Evolutionary conservation across 2,797 vertebrate genomes (phyloP).

Genomic region (Phoxinus dragarum): DNA sequence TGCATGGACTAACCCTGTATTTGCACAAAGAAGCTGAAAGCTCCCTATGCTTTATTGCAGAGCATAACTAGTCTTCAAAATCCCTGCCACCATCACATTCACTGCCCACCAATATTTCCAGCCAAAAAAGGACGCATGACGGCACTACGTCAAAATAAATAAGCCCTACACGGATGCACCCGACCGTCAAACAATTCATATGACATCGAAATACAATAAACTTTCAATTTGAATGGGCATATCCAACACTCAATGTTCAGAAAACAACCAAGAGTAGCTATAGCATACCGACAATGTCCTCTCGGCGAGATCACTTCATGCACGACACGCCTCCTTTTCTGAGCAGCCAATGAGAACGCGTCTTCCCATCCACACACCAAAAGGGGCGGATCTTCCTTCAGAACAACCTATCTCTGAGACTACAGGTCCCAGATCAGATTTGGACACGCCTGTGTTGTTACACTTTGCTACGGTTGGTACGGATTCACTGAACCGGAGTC

Average conservation of each 20-base stretch:
- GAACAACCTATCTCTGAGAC: not conserved
- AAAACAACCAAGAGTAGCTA: slow-evolving; percentile 10
- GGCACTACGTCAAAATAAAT: not conserved
- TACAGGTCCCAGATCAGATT: slow-evolving; percentile 41
- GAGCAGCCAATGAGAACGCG: slow-evolving; percentile 38
- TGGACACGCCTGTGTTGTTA: not conserved
- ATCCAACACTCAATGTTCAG: not conserved
- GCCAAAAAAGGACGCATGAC: slow-evolving; percentile 1
- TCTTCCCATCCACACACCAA: not conserved
- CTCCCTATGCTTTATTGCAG: not conserved
- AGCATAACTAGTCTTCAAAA: slow-evolving; percentile 15
- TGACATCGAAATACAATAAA: not conserved
- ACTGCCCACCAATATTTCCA: slow-evolving; percentile 30
- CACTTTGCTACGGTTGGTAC: not conserved
- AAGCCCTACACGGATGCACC: not conserved
- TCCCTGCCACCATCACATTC: slow-evolving; percentile 45
- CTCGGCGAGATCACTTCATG: slow-evolving; percentile 4
- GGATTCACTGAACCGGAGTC: slow-evolving; percentile 4
- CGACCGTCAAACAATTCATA: not conserved
- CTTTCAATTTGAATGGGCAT: not conserved
- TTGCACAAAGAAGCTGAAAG: not conserved
- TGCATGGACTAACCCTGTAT: slow-evolving; percentile 1
- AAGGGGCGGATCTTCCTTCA: not conserved
- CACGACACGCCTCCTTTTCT: slow-evolving; percentile 9
- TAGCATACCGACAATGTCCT: slow-evolving; percentile 32